Evolutionary conservation across 2,888 invertebrate species (phyloP).

Genomic region (Caenorhabditis becei): DNA sequence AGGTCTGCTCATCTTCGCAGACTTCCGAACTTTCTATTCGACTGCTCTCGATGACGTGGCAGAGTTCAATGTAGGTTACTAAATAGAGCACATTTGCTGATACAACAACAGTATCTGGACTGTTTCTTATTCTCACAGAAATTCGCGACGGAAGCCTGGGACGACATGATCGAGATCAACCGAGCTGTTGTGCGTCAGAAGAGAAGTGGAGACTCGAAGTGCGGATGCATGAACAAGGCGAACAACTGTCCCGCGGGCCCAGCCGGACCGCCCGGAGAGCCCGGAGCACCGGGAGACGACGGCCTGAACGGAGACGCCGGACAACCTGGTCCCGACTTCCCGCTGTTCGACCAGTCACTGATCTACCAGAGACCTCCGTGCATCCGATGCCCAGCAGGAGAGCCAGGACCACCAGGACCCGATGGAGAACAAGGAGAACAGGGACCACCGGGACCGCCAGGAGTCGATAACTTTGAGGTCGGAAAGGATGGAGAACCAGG

Average conservation of each 20-base stretch:
- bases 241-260: slow-evolving; percentile 57
- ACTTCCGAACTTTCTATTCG: slow-evolving; percentile 47
- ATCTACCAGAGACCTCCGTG: slow-evolving; percentile 54
- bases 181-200: slow-evolving; percentile 35
- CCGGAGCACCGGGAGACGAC: slow-evolving; percentile 60
- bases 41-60: slow-evolving; percentile 47
- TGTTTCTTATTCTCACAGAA: slow-evolving; percentile 21
- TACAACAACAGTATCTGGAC: too few relatives aligned
- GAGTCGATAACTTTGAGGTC: slow-evolving; percentile 41
- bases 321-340: slow-evolving; percentile 56
- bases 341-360: slow-evolving; percentile 45
- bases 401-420: slow-evolving; percentile 56
- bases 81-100: too few relatives aligned
- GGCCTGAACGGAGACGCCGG: slow-evolving; percentile 51
- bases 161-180: slow-evolving; percentile 58
- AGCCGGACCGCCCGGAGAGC: slow-evolving; percentile 50
- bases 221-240: slow-evolving; percentile 50
- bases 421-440: slow-evolving; percentile 55
- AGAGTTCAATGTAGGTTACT: slow-evolving; percentile 59
- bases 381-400: slow-evolving; percentile 54
- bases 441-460: slow-evolving; percentile 57
- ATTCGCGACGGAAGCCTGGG: slow-evolving; percentile 60
- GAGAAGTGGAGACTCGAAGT: slow-evolving; percentile 52
- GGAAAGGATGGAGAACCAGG: slow-evolving; percentile 54
- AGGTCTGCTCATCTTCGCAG: slow-evolving; percentile 46